Conservation (phyloP, 2,888 invertebrate genomes). For the Eupeodes luniger region DNA sequence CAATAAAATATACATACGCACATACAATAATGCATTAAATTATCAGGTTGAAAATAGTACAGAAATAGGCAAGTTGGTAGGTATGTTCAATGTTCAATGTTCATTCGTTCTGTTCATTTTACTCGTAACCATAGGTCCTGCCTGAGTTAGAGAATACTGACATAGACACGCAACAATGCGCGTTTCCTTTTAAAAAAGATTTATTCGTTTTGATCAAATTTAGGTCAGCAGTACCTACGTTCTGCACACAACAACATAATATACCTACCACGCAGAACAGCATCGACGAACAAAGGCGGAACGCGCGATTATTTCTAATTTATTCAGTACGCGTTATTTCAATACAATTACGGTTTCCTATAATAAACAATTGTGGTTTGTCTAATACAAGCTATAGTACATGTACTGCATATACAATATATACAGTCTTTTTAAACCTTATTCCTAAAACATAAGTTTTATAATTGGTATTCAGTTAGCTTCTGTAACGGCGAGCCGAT, state of each 20-base stretch:
- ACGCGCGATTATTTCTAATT: slow-evolving; percentile 57
- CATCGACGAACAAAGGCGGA: slow-evolving; percentile 24
- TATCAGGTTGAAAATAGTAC: slow-evolving; percentile 54
- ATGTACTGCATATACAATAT: background rate
- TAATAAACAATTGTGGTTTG: slow-evolving; percentile 47
- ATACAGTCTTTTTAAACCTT: background rate
- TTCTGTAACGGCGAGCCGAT: background rate
- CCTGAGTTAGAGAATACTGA: background rate
- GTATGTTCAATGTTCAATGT: background rate
- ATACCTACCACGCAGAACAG: background rate
- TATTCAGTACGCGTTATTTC: slow-evolving; percentile 68
- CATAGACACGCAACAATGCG: slow-evolving; percentile 40
- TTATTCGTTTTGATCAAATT: slow-evolving; percentile 58
- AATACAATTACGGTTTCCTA: slow-evolving; percentile 59
- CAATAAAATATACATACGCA: slow-evolving; percentile 36
- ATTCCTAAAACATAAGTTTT: slow-evolving; percentile 7
- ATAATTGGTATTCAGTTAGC: slow-evolving; percentile 34
- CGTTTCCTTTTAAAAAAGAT: slow-evolving; percentile 38
- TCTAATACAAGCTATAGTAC: background rate
- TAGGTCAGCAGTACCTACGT: slow-evolving; percentile 22
- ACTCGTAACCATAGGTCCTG: background rate
- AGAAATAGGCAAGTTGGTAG: no score
- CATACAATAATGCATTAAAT: slow-evolving; percentile 47
- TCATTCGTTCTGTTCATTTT: background rate
- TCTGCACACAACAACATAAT: background rate